Evolutionary conservation across 2,888 invertebrate genomes (phyloP).

Genomic region (Drosophila differens): DNA sequence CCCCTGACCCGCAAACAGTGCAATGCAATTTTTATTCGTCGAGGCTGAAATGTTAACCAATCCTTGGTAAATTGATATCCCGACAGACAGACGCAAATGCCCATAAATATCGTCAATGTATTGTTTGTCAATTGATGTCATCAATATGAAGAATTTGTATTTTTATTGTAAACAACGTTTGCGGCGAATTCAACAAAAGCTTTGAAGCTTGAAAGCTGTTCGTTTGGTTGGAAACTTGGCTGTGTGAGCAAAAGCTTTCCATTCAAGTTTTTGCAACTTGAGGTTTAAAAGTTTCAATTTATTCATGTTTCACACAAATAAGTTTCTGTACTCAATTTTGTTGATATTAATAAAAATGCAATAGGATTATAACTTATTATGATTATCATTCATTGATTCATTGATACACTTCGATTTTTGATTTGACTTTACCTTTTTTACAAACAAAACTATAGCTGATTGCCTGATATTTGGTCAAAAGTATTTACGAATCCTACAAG

Average conservation of each 20-base stretch:
- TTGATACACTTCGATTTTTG: no score
- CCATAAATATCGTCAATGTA: slow-evolving; percentile 2
- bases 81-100: background rate
- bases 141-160: background rate
- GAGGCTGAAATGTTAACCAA: slow-evolving; percentile 16
- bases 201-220: slow-evolving; percentile 9
- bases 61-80: slow-evolving; percentile 30
- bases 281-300: background rate
- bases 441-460: background rate
- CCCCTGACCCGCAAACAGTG: background rate
- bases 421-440: background rate
- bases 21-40: slow-evolving; percentile 8
- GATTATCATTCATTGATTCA: no score
- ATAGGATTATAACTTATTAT: background rate
- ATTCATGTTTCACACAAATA: background rate
- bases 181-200: slow-evolving; percentile 26
- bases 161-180: background rate
- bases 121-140: slow-evolving; percentile 1
- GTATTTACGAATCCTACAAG: background rate
- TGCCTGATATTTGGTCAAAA: background rate
- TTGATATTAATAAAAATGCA: background rate
- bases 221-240: slow-evolving; percentile 12
- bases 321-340: background rate
- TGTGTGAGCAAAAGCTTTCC: slow-evolving; percentile 5
- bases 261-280: slow-evolving; percentile 1